phyloP scores from a whole-genome alignment of 2,888 invertebrate species.

The Sicus ferrugineus region DNA sequence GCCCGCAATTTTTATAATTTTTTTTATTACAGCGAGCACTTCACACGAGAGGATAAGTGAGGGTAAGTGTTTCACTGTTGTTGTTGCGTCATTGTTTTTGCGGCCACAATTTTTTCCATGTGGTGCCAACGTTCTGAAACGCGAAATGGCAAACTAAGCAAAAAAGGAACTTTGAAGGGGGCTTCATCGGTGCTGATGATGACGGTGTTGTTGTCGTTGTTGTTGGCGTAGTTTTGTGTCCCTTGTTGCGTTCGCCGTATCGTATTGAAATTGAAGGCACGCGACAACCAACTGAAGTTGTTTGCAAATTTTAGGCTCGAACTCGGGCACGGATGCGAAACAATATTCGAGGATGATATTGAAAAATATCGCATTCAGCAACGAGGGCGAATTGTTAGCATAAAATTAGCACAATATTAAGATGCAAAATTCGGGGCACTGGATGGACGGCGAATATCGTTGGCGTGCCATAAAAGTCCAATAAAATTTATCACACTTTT shows the following conservation, averaged over 20 bases:
- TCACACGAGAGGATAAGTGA: background rate
- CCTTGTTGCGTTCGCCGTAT: background rate
- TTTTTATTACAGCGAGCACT: background rate
- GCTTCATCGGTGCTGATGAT: background rate
- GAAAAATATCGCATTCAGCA: no score
- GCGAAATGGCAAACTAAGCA: no score
- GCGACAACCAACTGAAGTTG: conserved; percentile 15
- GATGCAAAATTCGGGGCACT: no score
- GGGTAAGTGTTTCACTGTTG: background rate
- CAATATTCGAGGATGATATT: background rate
- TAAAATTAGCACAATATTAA: no score
- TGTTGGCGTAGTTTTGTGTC: background rate
- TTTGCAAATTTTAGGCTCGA: background rate
- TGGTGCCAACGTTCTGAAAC: no score
- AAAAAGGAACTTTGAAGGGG: no score
- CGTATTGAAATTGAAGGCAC: background rate
- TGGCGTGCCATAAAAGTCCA: no score
- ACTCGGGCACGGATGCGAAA: background rate
- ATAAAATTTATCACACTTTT: no score
- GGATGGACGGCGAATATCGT: no score
- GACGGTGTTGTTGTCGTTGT: background rate
- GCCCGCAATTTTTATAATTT: background rate
- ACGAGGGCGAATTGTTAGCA: no score
- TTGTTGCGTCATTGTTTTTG: background rate
- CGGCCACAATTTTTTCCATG: background rate